These are phyloP conservation scores for Mongoloraphidia duomilia DNA, from an alignment of 2,888 invertebrate genomes.

Conservation along the genomic window DNA sequence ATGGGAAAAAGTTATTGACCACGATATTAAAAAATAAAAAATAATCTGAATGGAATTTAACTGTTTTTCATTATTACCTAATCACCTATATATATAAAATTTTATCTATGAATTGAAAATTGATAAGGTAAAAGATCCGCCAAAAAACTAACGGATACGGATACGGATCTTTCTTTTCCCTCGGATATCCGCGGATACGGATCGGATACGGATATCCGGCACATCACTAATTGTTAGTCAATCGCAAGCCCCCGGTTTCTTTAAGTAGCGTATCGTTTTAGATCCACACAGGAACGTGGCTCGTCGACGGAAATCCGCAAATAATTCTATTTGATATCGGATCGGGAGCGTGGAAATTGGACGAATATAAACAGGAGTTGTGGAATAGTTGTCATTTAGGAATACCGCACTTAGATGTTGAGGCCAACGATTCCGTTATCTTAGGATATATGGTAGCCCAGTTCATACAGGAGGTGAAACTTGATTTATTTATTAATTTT, in stretches of 20 bases:
- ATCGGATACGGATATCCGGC: too few species aligned
- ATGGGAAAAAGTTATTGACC: too few species aligned
- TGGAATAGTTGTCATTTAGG: slow-evolving; percentile 84
- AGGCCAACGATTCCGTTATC: slow-evolving; percentile 93
- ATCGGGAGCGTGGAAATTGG: slow-evolving; percentile 89
- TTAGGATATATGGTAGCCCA: slow-evolving; percentile 91
- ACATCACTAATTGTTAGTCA: not conserved
- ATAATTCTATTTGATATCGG: slow-evolving; percentile 95
- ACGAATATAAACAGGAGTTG: slow-evolving; percentile 86
- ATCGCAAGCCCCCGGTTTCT: not conserved
- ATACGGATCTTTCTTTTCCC: too few species aligned
- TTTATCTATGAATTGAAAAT: too few species aligned
- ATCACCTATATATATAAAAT: too few species aligned
- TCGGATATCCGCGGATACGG: too few species aligned
- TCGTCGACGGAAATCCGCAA: slow-evolving; percentile 99
- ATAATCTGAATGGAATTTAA: too few species aligned
- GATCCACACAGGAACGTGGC: slow-evolving; percentile 93
- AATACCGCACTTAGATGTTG: slow-evolving; percentile 86
- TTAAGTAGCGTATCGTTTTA: slow-evolving; percentile 25
- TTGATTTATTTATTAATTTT: too few species aligned
- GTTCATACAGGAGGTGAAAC: slow-evolving; percentile 71
- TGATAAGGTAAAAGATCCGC: too few species aligned
- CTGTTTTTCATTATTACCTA: too few species aligned
- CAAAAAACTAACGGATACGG: too few species aligned
- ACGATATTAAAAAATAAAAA: too few species aligned